Base-by-base conservation (phyloP, 2,888 invertebrate genomes). In the Melieria omissa region DNA sequence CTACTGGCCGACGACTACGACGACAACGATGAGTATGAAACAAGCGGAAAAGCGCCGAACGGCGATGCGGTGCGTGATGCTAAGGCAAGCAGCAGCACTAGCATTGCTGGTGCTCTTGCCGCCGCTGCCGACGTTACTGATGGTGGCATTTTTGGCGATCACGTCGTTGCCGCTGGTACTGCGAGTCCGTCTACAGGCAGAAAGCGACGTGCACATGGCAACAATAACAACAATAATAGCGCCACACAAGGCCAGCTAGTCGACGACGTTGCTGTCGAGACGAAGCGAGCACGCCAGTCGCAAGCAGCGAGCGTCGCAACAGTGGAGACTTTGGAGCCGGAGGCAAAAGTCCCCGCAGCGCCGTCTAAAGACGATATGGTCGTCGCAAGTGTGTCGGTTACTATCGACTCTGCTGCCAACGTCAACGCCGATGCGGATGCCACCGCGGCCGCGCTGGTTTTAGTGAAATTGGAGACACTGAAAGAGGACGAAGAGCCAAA, bases 381-480 rank as follows among this genome's bases (percentile, higher is more conserved):
- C 41, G 54, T 5, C n/a, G 10, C 41, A 41, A 9, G 62, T 8
- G 47, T 46, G 14, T 45, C 14, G 14, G 62, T 49, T 12, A 49
- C 12, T 52, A 29, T 29, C 29, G 29, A 29, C 29, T 29, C 1
- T 29, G 29, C 29, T 1, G 29, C 29, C 29, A 29, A 29, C 29
- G 29, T 29, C 29, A 29, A 29, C 29, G 29, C 29, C 29, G 29
- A 29, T 29, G 68, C 65, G 6, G 67, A 60, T 1, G 69, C 57
- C 65, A 73, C 63, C 45, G 68, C 54, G 44, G 68, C 75, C 62
- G 55, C 66, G 29, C 54, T 70, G 16, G 62, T 74, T 55, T 47
- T 73, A 42, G 73, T 73, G 0, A 73, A 73, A 57, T 64, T 72
- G 73, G 72, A 69, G 68, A 54, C 55, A 63, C 54, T 69, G 5